Percentiles rank a stretch among this genome's conserved stretches.
Evolutionary conservation across 2,888 invertebrate genomes (phyloP).

Genomic region (Chironomus riparius): DNA sequence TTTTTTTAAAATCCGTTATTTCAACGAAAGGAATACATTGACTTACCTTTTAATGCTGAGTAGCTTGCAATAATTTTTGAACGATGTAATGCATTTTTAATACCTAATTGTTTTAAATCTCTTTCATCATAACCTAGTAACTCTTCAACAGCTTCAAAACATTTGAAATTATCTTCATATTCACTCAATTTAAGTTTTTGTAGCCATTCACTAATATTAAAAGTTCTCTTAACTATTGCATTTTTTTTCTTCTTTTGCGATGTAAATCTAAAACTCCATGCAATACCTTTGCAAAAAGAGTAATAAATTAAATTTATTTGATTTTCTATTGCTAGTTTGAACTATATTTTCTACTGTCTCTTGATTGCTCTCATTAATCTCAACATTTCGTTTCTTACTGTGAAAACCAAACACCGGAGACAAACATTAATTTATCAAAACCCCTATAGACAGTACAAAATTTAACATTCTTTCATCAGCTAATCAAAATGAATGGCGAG

Average conservation of each 20-base stretch:
- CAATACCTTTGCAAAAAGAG: conserved; percentile 37
- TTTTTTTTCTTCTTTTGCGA: conserved; percentile 36
- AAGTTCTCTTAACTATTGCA: conserved; percentile 37
- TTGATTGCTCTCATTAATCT: no score
- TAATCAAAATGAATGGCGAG: conserved; percentile 10
- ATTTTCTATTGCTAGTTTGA: not conserved
- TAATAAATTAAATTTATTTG: not conserved
- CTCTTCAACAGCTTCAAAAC: conserved; percentile 51
- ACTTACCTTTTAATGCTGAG: conserved; percentile 42
- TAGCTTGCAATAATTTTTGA: conserved; percentile 55
- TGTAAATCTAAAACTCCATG: conserved; percentile 45
- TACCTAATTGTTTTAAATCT: conserved; percentile 51
- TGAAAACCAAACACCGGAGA: no score
- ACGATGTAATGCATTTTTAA: conserved; percentile 54
- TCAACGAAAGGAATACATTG: not conserved
- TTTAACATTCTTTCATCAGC: not conserved
- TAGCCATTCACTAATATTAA: conserved; percentile 52
- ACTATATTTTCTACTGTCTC: no score
- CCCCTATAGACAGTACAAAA: no score
- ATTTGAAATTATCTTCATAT: conserved; percentile 46
- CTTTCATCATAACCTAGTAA: conserved; percentile 48
- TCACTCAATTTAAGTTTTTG: conserved; percentile 50
- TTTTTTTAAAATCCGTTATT: not conserved
- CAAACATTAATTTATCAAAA: no score
- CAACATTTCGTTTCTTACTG: no score